Percentiles rank a stretch among this genome's conserved stretches.
These are phyloP conservation scores for Naja naja DNA, from an alignment of 2,113 vertebrate genomes.

Conservation along the genomic window DNA sequence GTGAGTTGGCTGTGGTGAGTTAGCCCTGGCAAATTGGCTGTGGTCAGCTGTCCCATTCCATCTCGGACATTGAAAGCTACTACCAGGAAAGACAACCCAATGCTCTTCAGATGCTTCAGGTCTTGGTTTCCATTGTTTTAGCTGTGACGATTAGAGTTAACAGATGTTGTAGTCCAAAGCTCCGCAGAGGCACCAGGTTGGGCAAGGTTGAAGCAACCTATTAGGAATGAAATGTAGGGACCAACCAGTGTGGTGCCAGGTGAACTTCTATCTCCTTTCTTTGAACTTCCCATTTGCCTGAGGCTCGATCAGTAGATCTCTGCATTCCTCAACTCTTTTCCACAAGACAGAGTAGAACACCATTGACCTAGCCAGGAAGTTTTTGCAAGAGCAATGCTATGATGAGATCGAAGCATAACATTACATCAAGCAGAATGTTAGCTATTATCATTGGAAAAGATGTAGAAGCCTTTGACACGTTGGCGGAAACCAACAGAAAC, in stretches of 20 bases:
- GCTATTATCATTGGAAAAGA: background rate
- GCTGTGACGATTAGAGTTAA: too few relatives aligned
- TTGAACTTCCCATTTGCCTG: background rate
- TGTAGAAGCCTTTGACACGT: background rate
- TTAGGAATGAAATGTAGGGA: background rate
- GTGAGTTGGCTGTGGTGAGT: too few relatives aligned
- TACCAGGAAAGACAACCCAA: background rate
- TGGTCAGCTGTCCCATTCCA: too few relatives aligned
- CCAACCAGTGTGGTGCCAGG: background rate
- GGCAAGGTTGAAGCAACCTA: background rate
- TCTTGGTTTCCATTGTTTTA: background rate
- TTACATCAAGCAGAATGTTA: background rate
- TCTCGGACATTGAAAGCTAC: background rate
- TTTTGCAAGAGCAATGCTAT: background rate
- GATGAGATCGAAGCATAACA: background rate
- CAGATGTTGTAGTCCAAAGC: background rate
- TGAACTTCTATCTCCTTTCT: too few relatives aligned
- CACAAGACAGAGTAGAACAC: background rate
- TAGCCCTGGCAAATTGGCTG: too few relatives aligned
- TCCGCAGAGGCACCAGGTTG: background rate
- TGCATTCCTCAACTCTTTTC: background rate
- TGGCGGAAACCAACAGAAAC: background rate
- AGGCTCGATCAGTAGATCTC: background rate
- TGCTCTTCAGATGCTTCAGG: background rate
- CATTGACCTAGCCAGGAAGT: background rate